Percentiles rank a stretch among this genome's conserved stretches.
Evolutionary conservation across 2,113 vertebrate species (phyloP).

Genomic region (Zingel zingel): DNA sequence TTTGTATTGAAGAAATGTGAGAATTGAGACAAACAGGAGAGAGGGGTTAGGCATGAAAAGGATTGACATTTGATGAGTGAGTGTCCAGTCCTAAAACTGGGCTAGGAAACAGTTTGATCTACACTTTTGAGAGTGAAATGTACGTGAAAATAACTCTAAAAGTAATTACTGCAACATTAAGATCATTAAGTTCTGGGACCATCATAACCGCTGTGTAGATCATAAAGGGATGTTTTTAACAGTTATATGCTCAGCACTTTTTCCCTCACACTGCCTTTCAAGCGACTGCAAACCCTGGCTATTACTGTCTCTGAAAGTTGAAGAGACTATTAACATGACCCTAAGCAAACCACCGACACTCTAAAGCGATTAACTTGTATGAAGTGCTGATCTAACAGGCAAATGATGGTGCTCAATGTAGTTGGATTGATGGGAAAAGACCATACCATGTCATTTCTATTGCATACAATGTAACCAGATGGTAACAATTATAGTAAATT

Average conservation of each 20-base stretch:
- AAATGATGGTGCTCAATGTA: not conserved
- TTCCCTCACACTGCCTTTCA: not conserved
- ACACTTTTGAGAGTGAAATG: not conserved
- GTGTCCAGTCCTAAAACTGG: not conserved
- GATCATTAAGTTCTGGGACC: conserved; percentile 8
- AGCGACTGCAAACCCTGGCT: not conserved
- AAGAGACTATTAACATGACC: conserved; percentile 26
- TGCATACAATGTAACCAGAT: conserved; percentile 12
- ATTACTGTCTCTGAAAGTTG: not conserved
- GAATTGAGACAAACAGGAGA: not conserved
- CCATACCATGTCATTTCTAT: not conserved
- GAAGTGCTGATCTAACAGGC: not conserved
- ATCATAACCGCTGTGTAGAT: not conserved
- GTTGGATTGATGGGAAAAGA: not conserved
- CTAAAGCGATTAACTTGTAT: not conserved
- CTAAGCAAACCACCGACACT: not conserved
- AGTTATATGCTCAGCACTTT: conserved; percentile 25
- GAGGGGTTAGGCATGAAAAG: not conserved
- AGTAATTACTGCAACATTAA: conserved; percentile 1
- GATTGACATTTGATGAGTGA: not conserved
- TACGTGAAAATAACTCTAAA: not conserved
- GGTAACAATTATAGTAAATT: conserved; percentile 23
- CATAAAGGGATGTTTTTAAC: not conserved
- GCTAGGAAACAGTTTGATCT: not conserved
- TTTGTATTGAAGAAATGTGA: not conserved